phyloP scores from a whole-genome alignment of 35 echinoderm and acorn worm genomes.

The Strongylocentrotus purpuratus region DNA sequence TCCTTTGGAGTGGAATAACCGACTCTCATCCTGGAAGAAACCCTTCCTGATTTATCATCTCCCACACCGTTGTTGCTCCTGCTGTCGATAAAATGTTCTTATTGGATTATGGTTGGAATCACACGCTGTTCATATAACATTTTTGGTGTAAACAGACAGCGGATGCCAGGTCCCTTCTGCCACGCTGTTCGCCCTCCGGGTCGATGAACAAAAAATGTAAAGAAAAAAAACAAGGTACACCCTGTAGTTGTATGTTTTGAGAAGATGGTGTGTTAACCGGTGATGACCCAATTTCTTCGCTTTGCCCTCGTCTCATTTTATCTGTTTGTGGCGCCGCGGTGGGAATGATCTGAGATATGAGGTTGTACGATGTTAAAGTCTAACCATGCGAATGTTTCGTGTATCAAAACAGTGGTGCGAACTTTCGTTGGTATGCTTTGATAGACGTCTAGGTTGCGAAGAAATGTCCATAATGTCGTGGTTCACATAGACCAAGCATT shows the following conservation, averaged over 20 bases:
- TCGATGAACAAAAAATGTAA: neutral
- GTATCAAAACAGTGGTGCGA: no score
- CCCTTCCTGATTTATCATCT: neutral
- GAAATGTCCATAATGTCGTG: no score
- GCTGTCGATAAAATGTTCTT: constrained; percentile 17
- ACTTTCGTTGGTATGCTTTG: no score
- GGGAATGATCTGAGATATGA: neutral
- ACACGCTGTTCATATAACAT: neutral
- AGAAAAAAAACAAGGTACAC: no score
- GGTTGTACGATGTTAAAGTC: neutral
- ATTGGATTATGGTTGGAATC: neutral
- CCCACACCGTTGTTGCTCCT: neutral
- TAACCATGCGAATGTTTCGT: neutral
- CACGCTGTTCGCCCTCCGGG: neutral
- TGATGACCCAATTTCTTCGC: neutral
- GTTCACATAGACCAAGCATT: no score
- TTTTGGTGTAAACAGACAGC: neutral
- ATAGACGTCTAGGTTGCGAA: no score
- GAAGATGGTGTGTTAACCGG: neutral
- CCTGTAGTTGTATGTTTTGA: neutral
- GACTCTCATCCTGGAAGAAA: neutral
- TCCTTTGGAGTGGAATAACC: neutral
- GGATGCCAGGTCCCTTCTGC: neutral
- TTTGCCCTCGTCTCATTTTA: neutral
- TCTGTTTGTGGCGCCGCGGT: neutral